Percentiles rank a stretch among this genome's conserved stretches.
phyloP scores from a whole-genome alignment of 2,113 vertebrate species.

The Ceyx margarethae region DNA sequence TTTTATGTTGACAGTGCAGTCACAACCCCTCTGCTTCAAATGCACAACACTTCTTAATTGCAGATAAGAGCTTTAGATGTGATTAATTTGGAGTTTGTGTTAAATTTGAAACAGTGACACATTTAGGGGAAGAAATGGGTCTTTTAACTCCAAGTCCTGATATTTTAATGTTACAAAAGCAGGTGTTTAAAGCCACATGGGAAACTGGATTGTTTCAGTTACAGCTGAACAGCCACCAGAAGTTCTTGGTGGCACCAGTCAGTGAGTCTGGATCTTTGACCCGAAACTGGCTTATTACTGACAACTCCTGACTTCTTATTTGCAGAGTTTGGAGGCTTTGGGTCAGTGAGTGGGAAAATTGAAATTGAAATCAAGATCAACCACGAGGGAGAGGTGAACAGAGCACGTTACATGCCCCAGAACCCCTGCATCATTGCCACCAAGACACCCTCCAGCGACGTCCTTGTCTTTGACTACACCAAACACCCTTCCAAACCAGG shows the following conservation, averaged over 20 bases:
- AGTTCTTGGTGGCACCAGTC: not conserved
- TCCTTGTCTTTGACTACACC: slow-evolving; percentile 98
- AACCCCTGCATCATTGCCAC: slow-evolving; percentile 98
- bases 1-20: not conserved
- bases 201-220: not conserved
- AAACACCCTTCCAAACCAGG: slow-evolving; percentile 98
- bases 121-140: not conserved
- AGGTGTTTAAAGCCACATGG: not conserved
- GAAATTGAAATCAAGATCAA: slow-evolving; percentile 99
- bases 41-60: not conserved
- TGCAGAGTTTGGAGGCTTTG: slow-evolving; percentile 97
- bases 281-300: not conserved
- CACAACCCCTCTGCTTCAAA: not conserved
- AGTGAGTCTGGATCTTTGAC: not conserved
- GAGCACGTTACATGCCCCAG: slow-evolving; percentile 98
- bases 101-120: not conserved
- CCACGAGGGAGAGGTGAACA: slow-evolving; percentile 97
- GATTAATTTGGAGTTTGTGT: not conserved
- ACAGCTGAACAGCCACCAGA: not conserved
- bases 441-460: slow-evolving; percentile 96
- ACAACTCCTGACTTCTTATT: not conserved
- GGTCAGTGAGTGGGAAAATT: slow-evolving; percentile 97
- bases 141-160: not conserved
- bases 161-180: not conserved
- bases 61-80: not conserved